Base-by-base conservation (phyloP, 2,888 invertebrate species). In the Myathropa florea region DNA sequence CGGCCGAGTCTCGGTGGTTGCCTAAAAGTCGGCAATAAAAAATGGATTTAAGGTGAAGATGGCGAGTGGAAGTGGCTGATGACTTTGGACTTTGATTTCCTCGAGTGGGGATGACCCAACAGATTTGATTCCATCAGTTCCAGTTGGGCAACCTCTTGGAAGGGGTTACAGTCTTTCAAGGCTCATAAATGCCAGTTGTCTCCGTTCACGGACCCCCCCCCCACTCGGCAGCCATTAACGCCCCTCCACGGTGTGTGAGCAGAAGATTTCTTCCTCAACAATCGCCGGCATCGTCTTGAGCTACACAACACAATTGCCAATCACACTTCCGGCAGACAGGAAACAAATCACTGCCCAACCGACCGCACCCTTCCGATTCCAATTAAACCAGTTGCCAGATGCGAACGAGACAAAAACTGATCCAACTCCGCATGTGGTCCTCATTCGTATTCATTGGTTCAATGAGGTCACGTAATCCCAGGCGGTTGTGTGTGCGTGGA, bases 401-500 rank as follows among this genome's bases (percentile, higher is more conserved):
- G 46, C 7, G 18, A 46, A 46, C 46, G 46, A 18, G 46, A 46
- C 46, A 46, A 46, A 46, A 7, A 46, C 46, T 46, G 46, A 46
- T 46, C 46, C 14, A 39, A 63, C 63, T 70, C 23, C 4, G 14
- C 36, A 60, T 63, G 61, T 78, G 60, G 60, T 53, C 61, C 28
- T 75, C 65, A 65, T 75, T 75, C 39, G 26, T 60, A 65, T 75
- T 67, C 75, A 75, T 65, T 39, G 59, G 23, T 59, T 28, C 65
- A 57, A 46, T 59, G 39, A 67, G 26, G 28, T 65, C 75, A 75
- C 64, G 75, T 59, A 65, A 61, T 72, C 23, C 39, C 1, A 36
- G 21, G 6, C 4, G 23, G n/a, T 21, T 12, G 46, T 24, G 53
- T 57, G 9, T 26, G 3, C 28, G 4, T n/a, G 9, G 28, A 26